Conservation (phyloP, 2,888 invertebrate genomes). For the Apantesis nais region DNA sequence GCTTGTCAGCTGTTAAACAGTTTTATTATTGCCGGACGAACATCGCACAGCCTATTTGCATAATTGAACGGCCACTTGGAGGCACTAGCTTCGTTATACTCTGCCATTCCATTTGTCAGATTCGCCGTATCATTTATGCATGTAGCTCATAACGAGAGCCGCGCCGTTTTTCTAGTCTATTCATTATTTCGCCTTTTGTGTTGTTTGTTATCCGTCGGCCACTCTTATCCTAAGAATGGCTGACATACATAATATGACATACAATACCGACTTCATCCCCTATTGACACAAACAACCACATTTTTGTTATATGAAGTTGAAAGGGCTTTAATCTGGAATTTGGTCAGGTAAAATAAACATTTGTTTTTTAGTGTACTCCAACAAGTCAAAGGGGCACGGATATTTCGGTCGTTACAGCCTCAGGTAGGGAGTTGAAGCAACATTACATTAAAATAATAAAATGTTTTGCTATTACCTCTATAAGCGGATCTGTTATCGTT, state of each 20-base stretch:
- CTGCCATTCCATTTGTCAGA: constrained; percentile 85
- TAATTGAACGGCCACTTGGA: constrained; percentile 86
- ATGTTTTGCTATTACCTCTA: constrained; percentile 7
- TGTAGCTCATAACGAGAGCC: constrained; percentile 80
- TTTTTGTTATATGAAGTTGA: constrained; percentile 74
- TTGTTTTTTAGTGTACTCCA: constrained; percentile 63
- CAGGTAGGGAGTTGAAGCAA: constrained; percentile 8
- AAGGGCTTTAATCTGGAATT: constrained; percentile 75
- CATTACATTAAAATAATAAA: constrained; percentile 25
- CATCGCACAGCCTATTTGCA: constrained; percentile 83
- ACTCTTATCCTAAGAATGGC: constrained; percentile 69
- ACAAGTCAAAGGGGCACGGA: constrained; percentile 52
- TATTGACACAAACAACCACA: constrained; percentile 73
- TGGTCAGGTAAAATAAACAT: constrained; percentile 76
- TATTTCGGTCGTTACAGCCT: constrained; percentile 21
- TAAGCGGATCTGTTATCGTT: constrained; percentile 11
- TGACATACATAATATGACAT: constrained; percentile 65
- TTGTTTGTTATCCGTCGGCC: constrained; percentile 73
- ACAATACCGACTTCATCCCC: constrained; percentile 64
- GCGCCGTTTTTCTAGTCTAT: constrained; percentile 80
- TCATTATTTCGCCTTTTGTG: constrained; percentile 82
- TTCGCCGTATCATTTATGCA: constrained; percentile 84
- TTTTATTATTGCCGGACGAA: constrained; percentile 83
- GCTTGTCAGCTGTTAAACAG: constrained; percentile 84
- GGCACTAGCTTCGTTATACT: constrained; percentile 84